phyloP scores from a whole-genome alignment of 2,113 vertebrate genomes.

The Pollimyrus isidori region DNA sequence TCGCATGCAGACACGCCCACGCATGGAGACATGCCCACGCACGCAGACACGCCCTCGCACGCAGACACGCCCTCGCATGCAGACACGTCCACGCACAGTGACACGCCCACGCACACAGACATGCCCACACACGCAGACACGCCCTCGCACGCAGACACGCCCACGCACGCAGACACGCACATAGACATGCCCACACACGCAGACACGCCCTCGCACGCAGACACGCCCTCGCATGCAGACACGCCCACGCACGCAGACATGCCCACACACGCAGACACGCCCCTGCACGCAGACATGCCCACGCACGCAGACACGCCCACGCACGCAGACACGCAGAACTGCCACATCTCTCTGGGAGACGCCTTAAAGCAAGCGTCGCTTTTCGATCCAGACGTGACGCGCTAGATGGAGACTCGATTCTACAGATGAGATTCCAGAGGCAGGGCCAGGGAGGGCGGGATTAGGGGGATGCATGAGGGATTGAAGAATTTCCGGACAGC shows the following conservation, averaged over 20 bases:
- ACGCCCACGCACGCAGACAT: no score
- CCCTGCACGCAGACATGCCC: not conserved
- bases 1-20: no score
- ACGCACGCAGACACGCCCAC: not conserved
- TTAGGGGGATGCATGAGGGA: not conserved
- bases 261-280: not conserved
- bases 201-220: no score
- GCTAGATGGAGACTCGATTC: constrained; percentile 1
- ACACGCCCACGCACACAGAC: not conserved
- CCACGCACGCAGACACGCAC: no score
- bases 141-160: no score
- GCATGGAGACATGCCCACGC: no score
- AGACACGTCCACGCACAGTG: no score
- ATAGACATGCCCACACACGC: no score
- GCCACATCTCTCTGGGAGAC: not conserved
- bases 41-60: no score
- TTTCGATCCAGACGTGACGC: not conserved
- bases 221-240: no score
- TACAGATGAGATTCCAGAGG: not conserved
- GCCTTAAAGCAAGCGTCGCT: not conserved
- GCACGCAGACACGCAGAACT: not conserved
- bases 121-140: no score
- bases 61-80: no score
- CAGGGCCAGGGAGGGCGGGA: not conserved
- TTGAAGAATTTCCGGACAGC: not conserved